Evolutionary conservation across 2,113 vertebrate species (phyloP).

Genomic region (Notiomystis cincta): DNA sequence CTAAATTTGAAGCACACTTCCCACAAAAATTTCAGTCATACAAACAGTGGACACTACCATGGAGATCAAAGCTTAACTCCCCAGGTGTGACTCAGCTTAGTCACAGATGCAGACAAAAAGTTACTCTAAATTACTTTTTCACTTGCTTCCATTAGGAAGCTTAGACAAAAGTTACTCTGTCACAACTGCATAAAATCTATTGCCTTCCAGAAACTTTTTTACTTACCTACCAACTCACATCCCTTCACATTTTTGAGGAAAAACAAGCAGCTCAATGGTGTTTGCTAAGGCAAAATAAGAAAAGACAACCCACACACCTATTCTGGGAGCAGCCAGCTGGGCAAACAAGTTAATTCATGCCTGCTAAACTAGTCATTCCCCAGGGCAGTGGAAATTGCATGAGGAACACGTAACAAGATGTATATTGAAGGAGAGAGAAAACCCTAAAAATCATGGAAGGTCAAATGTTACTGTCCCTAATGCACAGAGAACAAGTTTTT

Average conservation of each 20-base stretch:
- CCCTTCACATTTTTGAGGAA: background rate
- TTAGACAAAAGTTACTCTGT: background rate
- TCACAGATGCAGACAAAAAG: background rate
- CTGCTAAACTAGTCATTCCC: background rate
- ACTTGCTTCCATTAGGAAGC: background rate
- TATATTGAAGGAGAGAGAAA: background rate
- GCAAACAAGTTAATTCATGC: background rate
- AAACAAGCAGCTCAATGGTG: background rate
- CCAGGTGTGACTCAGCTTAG: background rate
- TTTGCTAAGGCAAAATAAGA: background rate
- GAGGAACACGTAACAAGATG: background rate
- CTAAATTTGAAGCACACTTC: background rate
- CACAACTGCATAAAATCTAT: background rate
- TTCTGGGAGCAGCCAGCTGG: background rate
- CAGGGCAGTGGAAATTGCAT: background rate
- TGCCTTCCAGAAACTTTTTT: background rate
- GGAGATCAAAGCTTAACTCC: background rate
- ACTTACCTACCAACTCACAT: background rate
- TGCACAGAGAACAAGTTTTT: background rate
- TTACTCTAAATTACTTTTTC: background rate
- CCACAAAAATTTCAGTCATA: background rate
- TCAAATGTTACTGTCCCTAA: background rate
- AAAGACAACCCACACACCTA: background rate
- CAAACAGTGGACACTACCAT: background rate
- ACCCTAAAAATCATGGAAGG: background rate